Evolutionary conservation across 2,888 invertebrate genomes (phyloP).

Genomic region (Phytoseiulus persimilis): DNA sequence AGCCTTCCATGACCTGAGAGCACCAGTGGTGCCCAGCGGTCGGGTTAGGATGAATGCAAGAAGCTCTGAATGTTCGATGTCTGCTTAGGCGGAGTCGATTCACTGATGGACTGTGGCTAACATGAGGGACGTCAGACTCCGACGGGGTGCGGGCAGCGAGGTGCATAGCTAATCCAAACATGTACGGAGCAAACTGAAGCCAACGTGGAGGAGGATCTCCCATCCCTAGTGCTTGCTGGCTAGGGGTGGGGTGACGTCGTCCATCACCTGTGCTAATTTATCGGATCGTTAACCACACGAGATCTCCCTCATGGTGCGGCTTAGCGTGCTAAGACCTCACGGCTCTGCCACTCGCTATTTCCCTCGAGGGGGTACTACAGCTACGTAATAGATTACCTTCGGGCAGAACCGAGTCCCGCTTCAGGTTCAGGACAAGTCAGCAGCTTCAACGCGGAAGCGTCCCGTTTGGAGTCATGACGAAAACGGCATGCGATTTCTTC

Average conservation of each 20-base stretch:
- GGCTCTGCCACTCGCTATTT: background rate
- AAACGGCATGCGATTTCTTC: too few relatives aligned
- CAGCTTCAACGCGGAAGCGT: too few relatives aligned
- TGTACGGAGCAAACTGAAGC: background rate
- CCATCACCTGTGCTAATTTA: background rate
- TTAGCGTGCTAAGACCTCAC: background rate
- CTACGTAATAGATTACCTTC: too few relatives aligned
- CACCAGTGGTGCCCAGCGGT: too few relatives aligned
- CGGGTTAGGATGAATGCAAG: background rate
- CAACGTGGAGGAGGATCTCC: background rate
- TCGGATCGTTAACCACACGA: background rate
- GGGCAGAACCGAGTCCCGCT: too few relatives aligned
- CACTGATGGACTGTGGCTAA: background rate
- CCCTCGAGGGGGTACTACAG: background rate
- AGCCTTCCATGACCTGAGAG: conserved; percentile 7
- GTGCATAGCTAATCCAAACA: background rate
- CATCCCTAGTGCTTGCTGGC: background rate
- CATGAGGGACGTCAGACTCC: background rate
- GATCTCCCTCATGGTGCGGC: background rate
- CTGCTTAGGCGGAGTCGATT: background rate
- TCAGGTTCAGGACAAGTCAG: too few relatives aligned
- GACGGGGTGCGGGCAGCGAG: background rate
- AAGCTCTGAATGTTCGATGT: background rate
- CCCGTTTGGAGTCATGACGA: too few relatives aligned
- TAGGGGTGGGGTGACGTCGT: background rate